Evolutionary conservation across 2,888 invertebrate genomes (phyloP).

Genomic region (Chironomus riparius): DNA sequence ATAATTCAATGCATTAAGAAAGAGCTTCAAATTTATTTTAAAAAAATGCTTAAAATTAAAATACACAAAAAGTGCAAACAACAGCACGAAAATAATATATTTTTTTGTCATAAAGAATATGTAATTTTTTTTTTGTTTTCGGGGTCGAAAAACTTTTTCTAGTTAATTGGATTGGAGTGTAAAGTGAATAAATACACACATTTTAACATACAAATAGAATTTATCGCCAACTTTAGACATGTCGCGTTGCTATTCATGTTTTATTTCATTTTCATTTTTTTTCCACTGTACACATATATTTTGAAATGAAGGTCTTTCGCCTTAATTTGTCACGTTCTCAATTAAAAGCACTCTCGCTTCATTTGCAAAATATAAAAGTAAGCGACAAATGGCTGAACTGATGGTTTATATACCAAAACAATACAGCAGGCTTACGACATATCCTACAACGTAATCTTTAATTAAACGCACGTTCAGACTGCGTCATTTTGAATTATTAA

Average conservation of each 20-base stretch:
- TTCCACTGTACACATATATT: not conserved
- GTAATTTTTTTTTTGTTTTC: not conserved
- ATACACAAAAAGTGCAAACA: not conserved
- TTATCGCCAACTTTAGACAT: constrained; percentile 1
- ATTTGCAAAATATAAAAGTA: not conserved
- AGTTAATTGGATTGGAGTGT: constrained; percentile 15
- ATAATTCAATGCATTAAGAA: no score
- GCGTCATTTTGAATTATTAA: not conserved
- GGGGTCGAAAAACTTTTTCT: constrained; percentile 15
- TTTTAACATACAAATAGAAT: constrained; percentile 2
- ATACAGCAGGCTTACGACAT: not conserved
- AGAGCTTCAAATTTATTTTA: no score
- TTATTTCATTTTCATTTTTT: not conserved
- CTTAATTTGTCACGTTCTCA: constrained; percentile 11
- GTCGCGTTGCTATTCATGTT: constrained; percentile 2
- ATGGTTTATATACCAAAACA: not conserved
- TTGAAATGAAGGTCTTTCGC: constrained; percentile 1
- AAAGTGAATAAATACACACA: not conserved
- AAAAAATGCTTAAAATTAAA: no score
- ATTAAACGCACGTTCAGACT: not conserved
- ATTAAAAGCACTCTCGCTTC: not conserved
- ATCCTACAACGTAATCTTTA: not conserved
- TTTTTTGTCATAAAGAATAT: no score
- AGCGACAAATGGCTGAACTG: not conserved
- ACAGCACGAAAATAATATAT: not conserved